Base-by-base conservation (phyloP, 2,888 invertebrate species). In the Pseudococcus longispinus region DNA sequence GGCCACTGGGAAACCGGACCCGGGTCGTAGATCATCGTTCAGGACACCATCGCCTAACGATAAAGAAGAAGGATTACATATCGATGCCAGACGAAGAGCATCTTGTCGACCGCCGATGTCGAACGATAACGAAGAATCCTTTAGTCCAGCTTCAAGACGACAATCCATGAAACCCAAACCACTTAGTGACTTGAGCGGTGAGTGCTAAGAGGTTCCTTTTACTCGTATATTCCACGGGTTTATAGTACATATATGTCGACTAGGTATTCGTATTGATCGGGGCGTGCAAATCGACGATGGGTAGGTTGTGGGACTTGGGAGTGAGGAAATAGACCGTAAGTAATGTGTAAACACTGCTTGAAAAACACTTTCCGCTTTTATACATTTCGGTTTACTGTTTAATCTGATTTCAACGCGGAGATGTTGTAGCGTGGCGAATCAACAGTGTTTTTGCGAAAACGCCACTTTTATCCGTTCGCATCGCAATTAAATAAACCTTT, bases 11-110 rank as follows among this genome's bases (percentile, higher is more conserved):
- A 83, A 86, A 3, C 70, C 84, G 51, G 88, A 88, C n/a, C 86
- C 88, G 18, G 89, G 89, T 18, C 90, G 92, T 82, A 90, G 91
- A 88, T 89, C 91, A 3, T 92, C 92, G 37, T 91, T 91, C 88
- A 90, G 92, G 2, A 89, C 83, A 9, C 88, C 88, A 13, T 89
- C 89, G 13, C 88, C 89, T 26, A 88, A 88, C 9, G 89, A 89
- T 9, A 88, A 87, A 2, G 89, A 89, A 11, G 88, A 70, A 26
- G 42, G 42, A 26, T 80, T 74, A 60, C 77, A 44, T 20, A 74
- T 60, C 18, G 83, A 87, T 60, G 51, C n/a, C 5, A 29, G 44
- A 51, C 86, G 87, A 60, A 29, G 84, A 18, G 13, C 15, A 44
- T 29, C 85, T 32, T 85, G n/a, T 32, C 29, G 82, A 44, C 37